Evolutionary conservation across 2,797 vertebrate genomes (phyloP).

Genomic region (Manis pentadactyla): DNA sequence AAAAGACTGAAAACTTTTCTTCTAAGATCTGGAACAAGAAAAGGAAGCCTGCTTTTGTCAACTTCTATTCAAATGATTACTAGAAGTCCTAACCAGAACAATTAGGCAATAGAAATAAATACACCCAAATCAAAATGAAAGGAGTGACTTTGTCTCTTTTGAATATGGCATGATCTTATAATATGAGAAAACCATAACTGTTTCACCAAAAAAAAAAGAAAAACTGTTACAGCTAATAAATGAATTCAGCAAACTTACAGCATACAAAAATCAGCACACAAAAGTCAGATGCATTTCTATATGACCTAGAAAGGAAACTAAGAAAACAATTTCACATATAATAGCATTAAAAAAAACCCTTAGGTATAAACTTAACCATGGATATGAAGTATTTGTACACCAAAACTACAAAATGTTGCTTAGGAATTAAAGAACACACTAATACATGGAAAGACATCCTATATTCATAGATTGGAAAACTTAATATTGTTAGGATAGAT

Average conservation of each 20-base stretch:
- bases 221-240: background rate
- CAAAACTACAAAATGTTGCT: background rate
- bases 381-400: background rate
- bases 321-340: background rate
- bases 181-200: background rate
- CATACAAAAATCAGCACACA: background rate
- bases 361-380: background rate
- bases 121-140: background rate
- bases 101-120: background rate
- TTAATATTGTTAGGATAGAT: background rate
- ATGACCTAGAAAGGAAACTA: background rate
- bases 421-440: background rate
- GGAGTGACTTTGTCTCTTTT: background rate
- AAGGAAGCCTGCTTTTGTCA: too few species aligned
- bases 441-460: background rate
- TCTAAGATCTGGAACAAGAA: background rate
- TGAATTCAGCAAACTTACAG: background rate
- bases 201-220: background rate
- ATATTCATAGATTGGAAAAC: too few species aligned
- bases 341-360: background rate
- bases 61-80: background rate
- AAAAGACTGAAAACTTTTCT: background rate
- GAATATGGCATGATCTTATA: background rate
- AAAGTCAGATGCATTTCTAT: background rate
- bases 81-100: background rate